Conservation (phyloP, 1,140 invertebrate genomes). For the Dendroctonus valens region DNA sequence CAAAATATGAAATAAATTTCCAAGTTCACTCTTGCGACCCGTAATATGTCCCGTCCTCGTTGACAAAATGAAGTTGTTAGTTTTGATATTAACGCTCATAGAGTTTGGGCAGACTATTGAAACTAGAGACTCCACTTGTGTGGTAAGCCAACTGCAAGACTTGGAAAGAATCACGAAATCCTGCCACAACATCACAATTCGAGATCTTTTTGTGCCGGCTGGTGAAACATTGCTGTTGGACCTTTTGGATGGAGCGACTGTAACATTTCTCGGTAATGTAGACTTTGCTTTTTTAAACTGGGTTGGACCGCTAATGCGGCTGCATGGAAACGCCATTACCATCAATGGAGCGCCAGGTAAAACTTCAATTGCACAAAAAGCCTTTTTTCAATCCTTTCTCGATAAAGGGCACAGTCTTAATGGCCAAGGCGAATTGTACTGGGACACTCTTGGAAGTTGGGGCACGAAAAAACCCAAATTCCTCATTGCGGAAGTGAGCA, state of each 20-base stretch:
- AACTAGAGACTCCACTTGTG: background rate
- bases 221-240: constrained; percentile 20
- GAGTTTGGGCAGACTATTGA: too few species aligned
- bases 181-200: constrained; percentile 23
- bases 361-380: too few species aligned
- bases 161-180: constrained; percentile 10
- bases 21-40: too few species aligned
- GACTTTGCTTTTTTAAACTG: constrained; percentile 27
- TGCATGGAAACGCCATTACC: constrained; percentile 20
- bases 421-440: constrained; percentile 24
- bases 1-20: too few species aligned
- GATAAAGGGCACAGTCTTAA: constrained; percentile 17
- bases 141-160: constrained; percentile 5
- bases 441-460: constrained; percentile 21
- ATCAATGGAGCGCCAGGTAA: constrained; percentile 15
- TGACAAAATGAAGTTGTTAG: too few species aligned
- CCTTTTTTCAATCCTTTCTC: too few species aligned
- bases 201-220: constrained; percentile 24
- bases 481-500: constrained; percentile 5
- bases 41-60: too few species aligned
- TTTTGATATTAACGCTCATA: too few species aligned
- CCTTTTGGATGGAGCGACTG: constrained; percentile 8
- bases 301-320: constrained; percentile 23
- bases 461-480: constrained; percentile 23
- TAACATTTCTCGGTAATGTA: constrained; percentile 28